Conservation (phyloP, 2,797 vertebrate genomes). For the Enteromius argenteus region DNA sequence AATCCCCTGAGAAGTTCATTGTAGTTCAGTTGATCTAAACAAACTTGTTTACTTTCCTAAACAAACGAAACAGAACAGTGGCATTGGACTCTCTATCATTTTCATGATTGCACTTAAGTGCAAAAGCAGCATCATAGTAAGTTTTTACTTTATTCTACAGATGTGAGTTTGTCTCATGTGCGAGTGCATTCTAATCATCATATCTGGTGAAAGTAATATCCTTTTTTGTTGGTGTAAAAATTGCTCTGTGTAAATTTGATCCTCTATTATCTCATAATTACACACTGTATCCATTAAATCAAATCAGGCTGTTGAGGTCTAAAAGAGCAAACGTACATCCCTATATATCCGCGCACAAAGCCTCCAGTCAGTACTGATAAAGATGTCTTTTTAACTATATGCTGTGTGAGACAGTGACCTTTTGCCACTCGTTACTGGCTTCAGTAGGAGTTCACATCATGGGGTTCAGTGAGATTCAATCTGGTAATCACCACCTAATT, state of each 20-base stretch:
- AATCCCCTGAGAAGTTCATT: not conserved
- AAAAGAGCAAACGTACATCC: slow-evolving; percentile 1
- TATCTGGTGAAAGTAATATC: not conserved
- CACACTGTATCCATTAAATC: not conserved
- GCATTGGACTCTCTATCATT: not conserved
- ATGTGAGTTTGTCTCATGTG: not conserved
- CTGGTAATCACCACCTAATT: slow-evolving; percentile 45
- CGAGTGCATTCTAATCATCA: not conserved
- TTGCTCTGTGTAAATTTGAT: not conserved
- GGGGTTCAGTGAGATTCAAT: slow-evolving; percentile 42
- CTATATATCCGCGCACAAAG: slow-evolving; percentile 2
- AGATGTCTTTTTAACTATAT: slow-evolving; percentile 28
- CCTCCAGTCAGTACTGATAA: slow-evolving; percentile 16
- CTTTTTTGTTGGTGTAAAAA: not conserved
- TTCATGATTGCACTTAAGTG: not conserved
- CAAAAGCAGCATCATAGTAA: not conserved
- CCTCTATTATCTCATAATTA: slow-evolving; percentile 5
- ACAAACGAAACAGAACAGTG: not conserved
- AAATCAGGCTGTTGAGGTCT: slow-evolving; percentile 1
- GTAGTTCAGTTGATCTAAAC: not conserved
- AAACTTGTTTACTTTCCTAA: not conserved
- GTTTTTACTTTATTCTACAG: not conserved
- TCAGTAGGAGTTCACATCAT: slow-evolving; percentile 47
- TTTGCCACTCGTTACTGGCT: slow-evolving; percentile 41
- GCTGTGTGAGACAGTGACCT: slow-evolving; percentile 37